Conservation (phyloP, 2,797 vertebrate genomes). For the Urophycis tenuis region DNA sequence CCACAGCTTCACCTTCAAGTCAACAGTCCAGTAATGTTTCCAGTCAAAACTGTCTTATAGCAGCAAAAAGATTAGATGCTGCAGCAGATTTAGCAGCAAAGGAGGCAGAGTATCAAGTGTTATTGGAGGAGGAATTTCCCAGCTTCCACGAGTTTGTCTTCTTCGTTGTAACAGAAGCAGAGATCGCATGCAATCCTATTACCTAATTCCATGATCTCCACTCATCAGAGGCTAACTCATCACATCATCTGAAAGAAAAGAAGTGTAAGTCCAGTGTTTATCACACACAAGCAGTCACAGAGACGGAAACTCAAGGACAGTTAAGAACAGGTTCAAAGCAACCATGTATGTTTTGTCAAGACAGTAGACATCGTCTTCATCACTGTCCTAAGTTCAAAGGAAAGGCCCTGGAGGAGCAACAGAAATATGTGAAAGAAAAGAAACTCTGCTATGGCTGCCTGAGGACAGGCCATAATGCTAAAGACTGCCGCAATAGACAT, state of each 20-base stretch:
- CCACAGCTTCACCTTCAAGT: slow-evolving; percentile 6
- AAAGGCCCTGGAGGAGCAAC: neutral
- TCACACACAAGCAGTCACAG: neutral
- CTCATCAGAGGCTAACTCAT: neutral
- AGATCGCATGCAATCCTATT: slow-evolving; percentile 1
- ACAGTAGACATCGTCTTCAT: slow-evolving; percentile 1
- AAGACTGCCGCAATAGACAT: slow-evolving; percentile 19
- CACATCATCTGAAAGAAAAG: neutral
- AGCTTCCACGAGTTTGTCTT: neutral
- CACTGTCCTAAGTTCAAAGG: neutral
- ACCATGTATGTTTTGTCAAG: slow-evolving; percentile 13
- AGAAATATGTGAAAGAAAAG: slow-evolving; percentile 18
- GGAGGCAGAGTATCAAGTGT: slow-evolving; percentile 18
- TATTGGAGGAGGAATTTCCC: slow-evolving; percentile 15
- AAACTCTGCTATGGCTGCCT: slow-evolving; percentile 32
- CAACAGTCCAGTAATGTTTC: neutral
- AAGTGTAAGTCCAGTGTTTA: neutral
- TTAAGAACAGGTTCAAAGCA: neutral
- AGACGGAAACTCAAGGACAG: neutral
- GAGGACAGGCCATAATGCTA: slow-evolving; percentile 24
- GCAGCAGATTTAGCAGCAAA: slow-evolving; percentile 6
- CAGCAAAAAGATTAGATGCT: slow-evolving; percentile 2
- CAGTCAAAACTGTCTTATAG: neutral
- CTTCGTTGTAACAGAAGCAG: neutral
- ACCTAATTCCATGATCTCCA: slow-evolving; percentile 12